Conservation (phyloP, 2,797 vertebrate genomes). For the Gymnothorax reevesii region DNA sequence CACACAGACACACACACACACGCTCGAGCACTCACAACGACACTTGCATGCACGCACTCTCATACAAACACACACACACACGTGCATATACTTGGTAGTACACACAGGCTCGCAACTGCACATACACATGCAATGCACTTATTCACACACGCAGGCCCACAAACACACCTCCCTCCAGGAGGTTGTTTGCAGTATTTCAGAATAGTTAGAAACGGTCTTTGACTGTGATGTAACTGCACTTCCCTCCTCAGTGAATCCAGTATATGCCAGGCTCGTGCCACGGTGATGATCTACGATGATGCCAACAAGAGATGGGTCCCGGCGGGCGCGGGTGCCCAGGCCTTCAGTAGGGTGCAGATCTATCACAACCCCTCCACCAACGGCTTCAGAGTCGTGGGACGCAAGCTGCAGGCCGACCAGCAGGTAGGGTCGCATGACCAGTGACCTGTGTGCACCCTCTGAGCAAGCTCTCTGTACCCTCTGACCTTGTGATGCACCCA, state of each 20-base stretch:
- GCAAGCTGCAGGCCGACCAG: constrained; percentile 89
- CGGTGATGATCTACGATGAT: constrained; percentile 94
- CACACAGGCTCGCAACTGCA: too few species aligned
- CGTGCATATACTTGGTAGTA: too few species aligned
- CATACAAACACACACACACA: too few species aligned
- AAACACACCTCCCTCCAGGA: not conserved
- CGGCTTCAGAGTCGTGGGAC: constrained; percentile 90
- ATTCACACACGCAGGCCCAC: too few species aligned
- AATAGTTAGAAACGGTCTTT: not conserved
- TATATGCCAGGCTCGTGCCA: constrained; percentile 92
- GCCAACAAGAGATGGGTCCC: constrained; percentile 89
- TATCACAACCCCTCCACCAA: constrained; percentile 84
- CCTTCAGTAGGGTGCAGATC: constrained; percentile 87
- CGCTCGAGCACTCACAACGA: too few species aligned
- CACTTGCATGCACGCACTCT: too few species aligned
- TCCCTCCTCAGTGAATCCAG: constrained; percentile 82
- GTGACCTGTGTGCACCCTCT: not conserved
- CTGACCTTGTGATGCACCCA: too few species aligned
- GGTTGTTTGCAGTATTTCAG: not conserved
- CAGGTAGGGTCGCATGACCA: constrained; percentile 72
- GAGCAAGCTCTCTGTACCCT: not conserved
- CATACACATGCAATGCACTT: too few species aligned
- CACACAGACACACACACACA: too few species aligned
- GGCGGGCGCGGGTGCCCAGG: constrained; percentile 81
- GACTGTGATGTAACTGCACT: not conserved